Evolutionary conservation across 2,888 invertebrate species (phyloP).

Genomic region (Nycteola revayana): DNA sequence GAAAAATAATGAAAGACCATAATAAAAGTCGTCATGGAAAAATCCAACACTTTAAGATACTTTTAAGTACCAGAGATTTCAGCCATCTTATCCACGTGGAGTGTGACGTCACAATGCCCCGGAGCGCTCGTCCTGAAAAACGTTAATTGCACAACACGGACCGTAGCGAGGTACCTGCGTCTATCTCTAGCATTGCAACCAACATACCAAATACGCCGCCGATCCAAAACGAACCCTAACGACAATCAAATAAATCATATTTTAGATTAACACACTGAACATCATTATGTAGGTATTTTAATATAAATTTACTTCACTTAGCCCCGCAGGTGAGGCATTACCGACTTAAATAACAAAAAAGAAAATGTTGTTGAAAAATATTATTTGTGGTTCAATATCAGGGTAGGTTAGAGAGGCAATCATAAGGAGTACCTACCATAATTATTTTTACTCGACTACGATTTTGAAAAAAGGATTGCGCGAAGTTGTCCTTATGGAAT

Average conservation of each 20-base stretch:
- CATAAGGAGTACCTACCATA: no score
- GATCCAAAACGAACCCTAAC: slow-evolving; percentile 37
- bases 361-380: slow-evolving; percentile 24
- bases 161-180: slow-evolving; percentile 38
- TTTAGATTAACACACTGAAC: slow-evolving; percentile 16
- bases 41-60: slow-evolving; percentile 51
- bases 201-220: slow-evolving; percentile 38
- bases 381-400: slow-evolving; percentile 19
- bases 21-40: slow-evolving; percentile 28
- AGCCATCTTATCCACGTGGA: slow-evolving; percentile 57
- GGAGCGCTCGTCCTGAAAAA: slow-evolving; percentile 64
- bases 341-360: slow-evolving; percentile 36
- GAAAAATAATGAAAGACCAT: slow-evolving; percentile 23
- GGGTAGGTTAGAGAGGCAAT: slow-evolving; percentile 11
- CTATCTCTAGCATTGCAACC: slow-evolving; percentile 49
- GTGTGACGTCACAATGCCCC: slow-evolving; percentile 61
- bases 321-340: slow-evolving; percentile 42
- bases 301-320: slow-evolving; percentile 39
- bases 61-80: slow-evolving; percentile 52
- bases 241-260: slow-evolving; percentile 16
- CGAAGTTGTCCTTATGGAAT: no score
- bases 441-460: no score
- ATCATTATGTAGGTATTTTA: slow-evolving; percentile 34
- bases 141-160: slow-evolving; percentile 69
- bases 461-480: no score